phyloP scores from a whole-genome alignment of 2,113 vertebrate species.

The Aldabrachelys gigantea region DNA sequence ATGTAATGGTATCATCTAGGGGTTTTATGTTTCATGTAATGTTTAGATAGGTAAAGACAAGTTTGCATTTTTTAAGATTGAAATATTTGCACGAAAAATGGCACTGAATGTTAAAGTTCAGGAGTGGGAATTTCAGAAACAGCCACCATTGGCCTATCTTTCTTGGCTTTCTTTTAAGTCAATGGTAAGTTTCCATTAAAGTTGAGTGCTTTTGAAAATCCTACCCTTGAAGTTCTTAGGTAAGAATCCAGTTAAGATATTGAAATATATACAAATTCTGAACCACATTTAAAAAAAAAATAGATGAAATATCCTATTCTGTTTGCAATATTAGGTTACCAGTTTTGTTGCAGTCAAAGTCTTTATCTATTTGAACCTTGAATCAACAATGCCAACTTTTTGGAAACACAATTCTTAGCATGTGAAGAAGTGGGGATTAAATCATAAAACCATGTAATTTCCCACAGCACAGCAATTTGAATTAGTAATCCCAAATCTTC shows the following conservation, averaged over 20 bases:
- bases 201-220: fast-evolving
- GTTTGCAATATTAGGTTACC: background rate
- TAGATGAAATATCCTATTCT: background rate
- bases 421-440: background rate
- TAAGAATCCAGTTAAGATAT: fast-evolving
- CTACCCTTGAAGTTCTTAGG: background rate
- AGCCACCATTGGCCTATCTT: background rate
- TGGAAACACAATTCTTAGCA: background rate
- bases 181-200: background rate
- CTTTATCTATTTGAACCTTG: background rate
- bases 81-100: background rate
- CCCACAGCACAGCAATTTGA: conserved; percentile 13
- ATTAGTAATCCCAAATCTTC: background rate
- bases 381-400: conserved; percentile 11
- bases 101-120: background rate
- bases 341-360: background rate
- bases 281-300: background rate
- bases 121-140: background rate
- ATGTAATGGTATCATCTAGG: background rate
- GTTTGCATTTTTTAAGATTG: background rate
- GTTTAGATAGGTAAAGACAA: background rate
- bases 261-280: background rate
- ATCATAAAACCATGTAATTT: background rate
- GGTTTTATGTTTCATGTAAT: background rate
- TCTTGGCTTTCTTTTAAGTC: background rate